Conservation (phyloP, 2,888 invertebrate species). For the Yponomeuta cagnagella region DNA sequence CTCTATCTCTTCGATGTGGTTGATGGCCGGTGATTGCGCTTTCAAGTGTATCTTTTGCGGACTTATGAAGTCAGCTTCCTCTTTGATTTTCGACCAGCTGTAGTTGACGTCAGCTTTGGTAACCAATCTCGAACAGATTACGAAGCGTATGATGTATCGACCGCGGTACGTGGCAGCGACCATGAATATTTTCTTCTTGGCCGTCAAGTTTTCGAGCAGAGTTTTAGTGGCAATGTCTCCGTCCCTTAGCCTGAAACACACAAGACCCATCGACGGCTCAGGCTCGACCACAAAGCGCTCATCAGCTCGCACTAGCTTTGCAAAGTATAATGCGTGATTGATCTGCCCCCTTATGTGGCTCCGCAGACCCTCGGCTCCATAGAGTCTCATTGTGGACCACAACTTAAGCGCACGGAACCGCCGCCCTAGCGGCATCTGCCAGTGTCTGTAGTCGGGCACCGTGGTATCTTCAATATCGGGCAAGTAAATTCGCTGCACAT, state of each 20-base stretch:
- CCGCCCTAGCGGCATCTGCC: constrained; percentile 91
- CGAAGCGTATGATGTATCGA: constrained; percentile 85
- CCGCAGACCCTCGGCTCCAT: constrained; percentile 88
- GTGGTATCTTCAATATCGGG: constrained; percentile 73
- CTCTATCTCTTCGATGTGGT: constrained; percentile 36
- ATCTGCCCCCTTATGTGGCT: constrained; percentile 85
- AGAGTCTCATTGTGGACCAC: constrained; percentile 93
- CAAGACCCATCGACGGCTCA: constrained; percentile 85
- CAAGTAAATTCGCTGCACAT: constrained; percentile 92
- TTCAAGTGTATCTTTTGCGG: constrained; percentile 41
- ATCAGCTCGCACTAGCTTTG: constrained; percentile 81
- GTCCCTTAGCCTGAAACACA: constrained; percentile 91
- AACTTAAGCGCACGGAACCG: constrained; percentile 92
- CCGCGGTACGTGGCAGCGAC: constrained; percentile 84
- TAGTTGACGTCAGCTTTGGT: constrained; percentile 82
- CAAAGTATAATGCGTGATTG: constrained; percentile 85
- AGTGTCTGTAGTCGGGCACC: constrained; percentile 82
- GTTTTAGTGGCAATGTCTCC: constrained; percentile 81
- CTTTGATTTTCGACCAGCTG: constrained; percentile 81
- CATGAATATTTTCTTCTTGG: constrained; percentile 86
- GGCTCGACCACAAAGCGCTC: constrained; percentile 86
- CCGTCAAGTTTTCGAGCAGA: constrained; percentile 83
- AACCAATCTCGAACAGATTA: constrained; percentile 84
- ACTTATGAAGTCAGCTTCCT: constrained; percentile 64
- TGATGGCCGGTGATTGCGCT: constrained; percentile 45